Evolutionary conservation across 2,113 vertebrate genomes (phyloP).

Genomic region (Nothoprocta pentlandii): DNA sequence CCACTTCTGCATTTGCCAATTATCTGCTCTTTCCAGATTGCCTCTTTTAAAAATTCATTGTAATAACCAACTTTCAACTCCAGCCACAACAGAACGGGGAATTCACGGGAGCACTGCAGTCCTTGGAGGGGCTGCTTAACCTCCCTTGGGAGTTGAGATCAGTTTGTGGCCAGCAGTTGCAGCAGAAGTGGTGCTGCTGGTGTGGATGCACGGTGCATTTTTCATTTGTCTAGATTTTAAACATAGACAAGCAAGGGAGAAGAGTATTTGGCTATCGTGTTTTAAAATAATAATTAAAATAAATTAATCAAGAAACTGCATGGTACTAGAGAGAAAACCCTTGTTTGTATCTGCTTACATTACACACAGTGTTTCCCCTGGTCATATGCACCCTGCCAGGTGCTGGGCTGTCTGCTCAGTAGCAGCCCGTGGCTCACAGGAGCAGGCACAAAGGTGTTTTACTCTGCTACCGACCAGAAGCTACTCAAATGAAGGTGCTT

Average conservation of each 20-base stretch:
- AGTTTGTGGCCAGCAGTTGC: background rate
- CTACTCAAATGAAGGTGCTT: background rate
- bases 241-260: background rate
- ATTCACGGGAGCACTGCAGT: background rate
- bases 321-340: background rate
- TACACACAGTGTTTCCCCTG: background rate
- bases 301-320: background rate
- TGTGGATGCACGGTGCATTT: conserved; percentile 16
- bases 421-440: background rate
- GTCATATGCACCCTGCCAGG: background rate
- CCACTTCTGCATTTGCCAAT: background rate
- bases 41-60: background rate
- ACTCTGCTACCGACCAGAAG: background rate
- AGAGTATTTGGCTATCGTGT: background rate
- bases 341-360: background rate
- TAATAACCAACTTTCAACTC: background rate
- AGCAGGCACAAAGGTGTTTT: conserved; percentile 23
- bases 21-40: background rate
- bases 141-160: background rate
- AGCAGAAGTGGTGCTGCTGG: background rate
- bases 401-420: background rate
- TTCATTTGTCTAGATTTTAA: conserved; percentile 60
- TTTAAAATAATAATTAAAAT: background rate
- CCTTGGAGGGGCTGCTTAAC: background rate
- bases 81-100: background rate